phyloP scores from a whole-genome alignment of 2,797 vertebrate species.

The Acrossocheilus wenchowensis region DNA sequence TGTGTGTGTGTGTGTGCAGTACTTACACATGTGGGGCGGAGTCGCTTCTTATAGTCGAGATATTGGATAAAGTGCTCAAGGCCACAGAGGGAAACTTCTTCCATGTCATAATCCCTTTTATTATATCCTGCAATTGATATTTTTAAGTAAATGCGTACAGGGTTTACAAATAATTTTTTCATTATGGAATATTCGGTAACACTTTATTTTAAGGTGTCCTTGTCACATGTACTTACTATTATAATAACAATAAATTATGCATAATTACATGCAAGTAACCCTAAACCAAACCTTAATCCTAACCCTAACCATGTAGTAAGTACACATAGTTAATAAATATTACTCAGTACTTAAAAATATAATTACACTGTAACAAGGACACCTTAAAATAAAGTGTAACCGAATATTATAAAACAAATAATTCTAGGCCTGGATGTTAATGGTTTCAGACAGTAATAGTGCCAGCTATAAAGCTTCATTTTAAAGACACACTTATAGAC shows the following conservation, averaged over 20 bases:
- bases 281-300: no score
- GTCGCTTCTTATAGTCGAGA: constrained; percentile 55
- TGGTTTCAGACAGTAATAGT: neutral
- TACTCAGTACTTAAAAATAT: no score
- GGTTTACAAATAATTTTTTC: neutral
- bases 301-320: no score
- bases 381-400: no score
- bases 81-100: constrained; percentile 76
- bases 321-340: no score
- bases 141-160: constrained; percentile 3
- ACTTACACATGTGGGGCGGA: constrained; percentile 74
- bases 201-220: no score
- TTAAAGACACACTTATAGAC: neutral
- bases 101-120: constrained; percentile 85
- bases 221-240: no score
- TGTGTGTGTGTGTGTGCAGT: no score
- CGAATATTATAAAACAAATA: neutral
- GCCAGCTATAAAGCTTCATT: neutral
- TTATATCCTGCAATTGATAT: constrained; percentile 78
- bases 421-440: neutral
- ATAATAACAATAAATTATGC: no score
- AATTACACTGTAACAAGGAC: no score
- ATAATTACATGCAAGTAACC: no score
- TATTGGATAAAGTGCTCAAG: constrained; percentile 67
- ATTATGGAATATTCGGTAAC: neutral